Conservation (phyloP, 2,888 invertebrate genomes). For the Eurytoma californica region DNA sequence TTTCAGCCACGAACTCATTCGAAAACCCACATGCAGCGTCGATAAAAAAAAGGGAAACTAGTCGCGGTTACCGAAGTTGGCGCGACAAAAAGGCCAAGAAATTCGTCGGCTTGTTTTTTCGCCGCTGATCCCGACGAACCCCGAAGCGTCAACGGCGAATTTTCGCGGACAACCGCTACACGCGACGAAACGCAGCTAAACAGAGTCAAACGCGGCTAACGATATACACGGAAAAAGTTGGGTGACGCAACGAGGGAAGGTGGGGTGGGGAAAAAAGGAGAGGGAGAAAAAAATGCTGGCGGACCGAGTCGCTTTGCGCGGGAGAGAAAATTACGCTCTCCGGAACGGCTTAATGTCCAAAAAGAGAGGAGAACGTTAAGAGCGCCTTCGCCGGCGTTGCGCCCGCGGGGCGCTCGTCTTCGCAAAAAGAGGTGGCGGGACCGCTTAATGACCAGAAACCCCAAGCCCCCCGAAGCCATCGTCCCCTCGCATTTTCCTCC, state of each 20-base stretch:
- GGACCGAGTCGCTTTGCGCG: conserved; percentile 11
- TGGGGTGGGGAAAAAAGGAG: not conserved
- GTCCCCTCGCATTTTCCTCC: not conserved
- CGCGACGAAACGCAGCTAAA: conserved; percentile 60
- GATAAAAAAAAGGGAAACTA: conserved; percentile 22
- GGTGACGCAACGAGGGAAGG: not conserved
- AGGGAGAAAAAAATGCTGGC: not conserved
- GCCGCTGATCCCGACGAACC: not conserved
- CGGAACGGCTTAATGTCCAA: conserved; percentile 69
- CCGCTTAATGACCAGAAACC: conserved; percentile 61
- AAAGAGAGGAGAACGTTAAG: conserved; percentile 52
- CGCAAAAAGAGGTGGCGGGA: conserved; percentile 54
- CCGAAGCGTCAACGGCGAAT: conserved; percentile 13
- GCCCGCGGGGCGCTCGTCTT: not conserved
- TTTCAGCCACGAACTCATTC: conserved; percentile 25
- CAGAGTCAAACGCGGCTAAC: conserved; percentile 69
- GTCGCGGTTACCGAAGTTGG: conserved; percentile 1
- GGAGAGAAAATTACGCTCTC: conserved; percentile 61
- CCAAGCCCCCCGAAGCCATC: conserved; percentile 9
- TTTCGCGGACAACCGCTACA: conserved; percentile 26
- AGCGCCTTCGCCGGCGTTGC: conserved; percentile 2
- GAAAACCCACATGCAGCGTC: not conserved
- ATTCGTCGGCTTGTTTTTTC: not conserved
- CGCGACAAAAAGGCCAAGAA: conserved; percentile 15
- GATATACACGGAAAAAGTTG: conserved; percentile 57